phyloP scores from a whole-genome alignment of 2,888 invertebrate species.

The Agrochola circellaris region DNA sequence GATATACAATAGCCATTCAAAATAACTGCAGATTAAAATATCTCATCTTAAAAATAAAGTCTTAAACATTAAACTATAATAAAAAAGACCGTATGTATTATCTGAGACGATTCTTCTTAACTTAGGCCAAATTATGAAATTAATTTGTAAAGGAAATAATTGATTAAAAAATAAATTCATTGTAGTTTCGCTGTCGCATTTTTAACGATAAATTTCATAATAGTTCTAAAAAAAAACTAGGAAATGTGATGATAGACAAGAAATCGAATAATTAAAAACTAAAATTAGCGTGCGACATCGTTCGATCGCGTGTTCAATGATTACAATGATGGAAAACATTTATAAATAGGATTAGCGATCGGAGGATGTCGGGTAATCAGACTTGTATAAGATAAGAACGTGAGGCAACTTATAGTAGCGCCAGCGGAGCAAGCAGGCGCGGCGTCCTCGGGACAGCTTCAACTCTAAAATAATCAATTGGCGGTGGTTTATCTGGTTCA shows the following conservation, averaged over 20 bases:
- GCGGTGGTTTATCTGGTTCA: constrained; percentile 90
- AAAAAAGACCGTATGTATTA: constrained; percentile 82
- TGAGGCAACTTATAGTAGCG: constrained; percentile 83
- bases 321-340: constrained; percentile 59
- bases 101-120: constrained; percentile 83
- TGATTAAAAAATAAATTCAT: constrained; percentile 80
- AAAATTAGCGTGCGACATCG: constrained; percentile 79
- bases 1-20: constrained; percentile 90
- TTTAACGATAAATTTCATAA: constrained; percentile 64
- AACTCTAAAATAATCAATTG: constrained; percentile 89
- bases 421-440: constrained; percentile 72
- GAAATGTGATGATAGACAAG: constrained; percentile 74
- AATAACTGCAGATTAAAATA: constrained; percentile 91
- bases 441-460: constrained; percentile 73
- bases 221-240: constrained; percentile 55
- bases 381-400: constrained; percentile 81
- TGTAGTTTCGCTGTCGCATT: constrained; percentile 86
- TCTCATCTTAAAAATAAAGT: constrained; percentile 90
- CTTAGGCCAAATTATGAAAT: constrained; percentile 84
- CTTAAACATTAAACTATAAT: constrained; percentile 89
- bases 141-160: constrained; percentile 75
- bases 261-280: constrained; percentile 80
- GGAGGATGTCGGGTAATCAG: constrained; percentile 80
- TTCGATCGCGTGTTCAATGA: constrained; percentile 72
- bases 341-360: constrained; percentile 71